Base-by-base conservation (phyloP, 2,888 invertebrate genomes). In the Amphimallon solstitiale region DNA sequence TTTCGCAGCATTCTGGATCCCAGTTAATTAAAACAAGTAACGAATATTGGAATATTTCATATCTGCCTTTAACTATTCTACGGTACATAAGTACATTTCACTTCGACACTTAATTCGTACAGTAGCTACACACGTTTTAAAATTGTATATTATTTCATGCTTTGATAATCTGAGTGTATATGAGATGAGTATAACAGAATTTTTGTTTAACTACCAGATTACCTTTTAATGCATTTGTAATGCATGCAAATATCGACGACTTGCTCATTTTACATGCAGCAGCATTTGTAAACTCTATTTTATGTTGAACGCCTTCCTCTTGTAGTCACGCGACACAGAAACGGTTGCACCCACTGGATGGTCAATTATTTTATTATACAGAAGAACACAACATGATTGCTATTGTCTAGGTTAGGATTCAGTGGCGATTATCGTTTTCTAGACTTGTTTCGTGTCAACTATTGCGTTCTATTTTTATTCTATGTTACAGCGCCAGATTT, bases 321-420 rank as follows among this genome's bases (percentile, higher is more conserved):
- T 29, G 15, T 10, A 21, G 63, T 52, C 51, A 52, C 63, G 63
- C 63, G 63, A 63, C 12, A 51, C 23, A 19, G 12, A 49, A 15
- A 49, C 35, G 19, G 51, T 46, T 51, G 17, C 37, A 15, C 34
- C 29, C 51, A n/a, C 29, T 10, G 15, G 23, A 49, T 43, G 63
- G 52, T 63, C 51, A 49, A 63, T 63, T 63, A 63, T 51, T 43
- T 52, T 52, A 63, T 63, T 62, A 15, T 43, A 40, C 51, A 10
- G 17, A 37, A 49, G 19, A 37, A 34, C 29, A n/a, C n/a, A 63
- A 63, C 52, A 19, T 29, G 37, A 63, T 52, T 63, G 15, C 29
- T 19, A 12, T 63, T 38, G 52, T 40, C 34, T 63, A 52, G 63
- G 63, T 63, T 52, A 52, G 63, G 63, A 63, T 48, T 9, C 29